phyloP scores from a whole-genome alignment of 2,888 invertebrate species.

The Lacanobia oleracea region DNA sequence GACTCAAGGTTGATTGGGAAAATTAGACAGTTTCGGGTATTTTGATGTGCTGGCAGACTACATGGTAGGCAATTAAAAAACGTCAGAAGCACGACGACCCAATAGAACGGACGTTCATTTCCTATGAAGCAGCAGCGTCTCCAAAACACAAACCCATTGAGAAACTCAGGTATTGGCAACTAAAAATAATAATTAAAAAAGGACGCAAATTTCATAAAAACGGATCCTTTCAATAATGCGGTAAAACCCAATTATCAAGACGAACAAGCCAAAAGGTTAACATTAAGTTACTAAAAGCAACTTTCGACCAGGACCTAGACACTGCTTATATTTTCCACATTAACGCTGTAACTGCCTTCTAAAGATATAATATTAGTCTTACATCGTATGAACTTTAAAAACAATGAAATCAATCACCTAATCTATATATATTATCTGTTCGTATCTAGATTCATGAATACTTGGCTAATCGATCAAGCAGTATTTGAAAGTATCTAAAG shows the following conservation, averaged over 20 bases:
- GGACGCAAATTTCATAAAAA: too few relatives aligned
- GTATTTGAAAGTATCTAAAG: conserved; percentile 27
- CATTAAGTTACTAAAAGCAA: conserved; percentile 4
- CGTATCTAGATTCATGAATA: conserved; percentile 11
- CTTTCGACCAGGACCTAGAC: conserved; percentile 31
- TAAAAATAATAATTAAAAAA: too few relatives aligned
- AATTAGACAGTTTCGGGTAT: too few relatives aligned
- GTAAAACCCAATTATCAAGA: conserved; percentile 47
- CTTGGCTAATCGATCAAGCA: background rate
- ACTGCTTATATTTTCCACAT: conserved; percentile 28
- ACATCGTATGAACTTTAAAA: conserved; percentile 15
- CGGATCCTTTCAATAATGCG: background rate
- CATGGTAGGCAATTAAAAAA: too few relatives aligned
- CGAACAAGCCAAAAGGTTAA: conserved; percentile 36
- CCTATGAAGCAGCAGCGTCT: too few relatives aligned
- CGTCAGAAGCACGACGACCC: too few relatives aligned
- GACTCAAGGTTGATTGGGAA: too few relatives aligned
- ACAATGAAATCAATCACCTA: conserved; percentile 31
- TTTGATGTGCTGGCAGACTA: too few relatives aligned
- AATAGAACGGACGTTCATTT: too few relatives aligned
- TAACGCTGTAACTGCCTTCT: background rate
- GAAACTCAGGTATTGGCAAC: too few relatives aligned
- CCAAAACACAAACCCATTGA: too few relatives aligned
- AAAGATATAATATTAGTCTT: background rate
- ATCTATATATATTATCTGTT: conserved; percentile 25